Conservation (phyloP, 2,797 vertebrate species). For the Acanthurus lineatus region DNA sequence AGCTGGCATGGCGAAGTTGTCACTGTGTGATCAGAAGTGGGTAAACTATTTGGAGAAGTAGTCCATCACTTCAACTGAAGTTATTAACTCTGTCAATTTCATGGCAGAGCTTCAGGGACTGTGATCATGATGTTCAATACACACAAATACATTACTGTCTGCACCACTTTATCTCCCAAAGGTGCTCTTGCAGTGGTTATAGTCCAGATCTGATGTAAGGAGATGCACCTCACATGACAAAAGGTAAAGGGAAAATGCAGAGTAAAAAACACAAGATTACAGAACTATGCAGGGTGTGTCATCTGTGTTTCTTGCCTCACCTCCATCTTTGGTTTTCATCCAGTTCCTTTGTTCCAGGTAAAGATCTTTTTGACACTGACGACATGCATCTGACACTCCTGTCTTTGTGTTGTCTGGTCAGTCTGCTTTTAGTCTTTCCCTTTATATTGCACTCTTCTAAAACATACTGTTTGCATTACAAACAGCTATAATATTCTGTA, state of each 20-base stretch:
- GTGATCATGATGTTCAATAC: slow-evolving; percentile 47
- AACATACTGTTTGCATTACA: background rate
- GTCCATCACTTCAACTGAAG: slow-evolving; percentile 40
- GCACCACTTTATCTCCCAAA: slow-evolving; percentile 43
- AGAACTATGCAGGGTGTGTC: background rate
- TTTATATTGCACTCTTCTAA: background rate
- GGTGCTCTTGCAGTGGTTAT: slow-evolving; percentile 29
- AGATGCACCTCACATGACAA: background rate
- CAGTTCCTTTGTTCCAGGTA: background rate
- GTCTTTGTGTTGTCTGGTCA: background rate
- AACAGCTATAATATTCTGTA: background rate
- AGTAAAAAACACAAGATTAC: background rate
- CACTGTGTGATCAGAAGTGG: slow-evolving; percentile 38
- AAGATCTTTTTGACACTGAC: background rate
- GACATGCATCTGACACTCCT: background rate
- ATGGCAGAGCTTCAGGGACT: slow-evolving; percentile 46
- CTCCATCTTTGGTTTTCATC: background rate
- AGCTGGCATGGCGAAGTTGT: slow-evolving; percentile 11
- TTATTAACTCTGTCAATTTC: slow-evolving; percentile 55
- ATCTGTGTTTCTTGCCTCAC: background rate
- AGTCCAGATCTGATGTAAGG: background rate
- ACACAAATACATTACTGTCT: slow-evolving; percentile 49
- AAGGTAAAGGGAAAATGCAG: background rate
- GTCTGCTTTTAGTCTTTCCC: background rate
- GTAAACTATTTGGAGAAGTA: slow-evolving; percentile 47